A percentile compares a stretch with the other conserved stretches of the same genome.
phyloP scores from a whole-genome alignment of 2,797 vertebrate genomes.

The Myotis planiceps region DNA sequence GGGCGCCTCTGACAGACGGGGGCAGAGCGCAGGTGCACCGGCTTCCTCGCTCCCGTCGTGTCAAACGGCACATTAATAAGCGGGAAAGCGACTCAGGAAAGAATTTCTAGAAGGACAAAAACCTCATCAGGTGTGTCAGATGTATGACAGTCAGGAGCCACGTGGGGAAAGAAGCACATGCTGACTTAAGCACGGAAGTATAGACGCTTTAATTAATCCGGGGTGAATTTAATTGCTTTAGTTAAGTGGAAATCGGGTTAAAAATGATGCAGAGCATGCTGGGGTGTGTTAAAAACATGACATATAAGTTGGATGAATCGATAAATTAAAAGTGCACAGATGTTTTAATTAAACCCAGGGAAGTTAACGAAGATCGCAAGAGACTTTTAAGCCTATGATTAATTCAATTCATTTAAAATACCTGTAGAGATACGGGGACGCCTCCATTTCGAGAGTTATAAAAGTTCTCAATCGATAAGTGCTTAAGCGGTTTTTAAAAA shows the following conservation, averaged over 20 bases:
- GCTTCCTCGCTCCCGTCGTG: conserved; percentile 54
- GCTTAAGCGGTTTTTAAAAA: conserved; percentile 83
- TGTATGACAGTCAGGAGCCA: conserved; percentile 90
- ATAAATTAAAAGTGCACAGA: conserved; percentile 93
- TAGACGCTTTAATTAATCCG: conserved; percentile 92
- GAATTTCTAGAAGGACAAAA: conserved; percentile 90
- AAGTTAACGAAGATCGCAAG: conserved; percentile 90
- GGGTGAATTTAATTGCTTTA: conserved; percentile 93
- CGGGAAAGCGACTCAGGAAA: conserved; percentile 75
- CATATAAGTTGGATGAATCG: conserved; percentile 91
- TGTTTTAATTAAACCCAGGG: conserved; percentile 93
- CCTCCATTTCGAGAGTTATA: conserved; percentile 88
- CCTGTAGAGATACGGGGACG: conserved; percentile 89
- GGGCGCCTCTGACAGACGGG: not conserved
- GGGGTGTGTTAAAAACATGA: conserved; percentile 93
- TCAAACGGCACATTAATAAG: conserved; percentile 81
- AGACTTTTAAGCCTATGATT: conserved; percentile 92
- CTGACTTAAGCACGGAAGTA: conserved; percentile 91
- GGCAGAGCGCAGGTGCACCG: not conserved
- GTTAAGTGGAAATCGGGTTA: conserved; percentile 92
- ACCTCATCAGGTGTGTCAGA: conserved; percentile 91
- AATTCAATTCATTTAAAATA: conserved; percentile 93
- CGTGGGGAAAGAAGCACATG: conserved; percentile 88
- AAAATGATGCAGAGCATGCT: conserved; percentile 92
- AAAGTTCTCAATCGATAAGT: conserved; percentile 88